Conservation (phyloP, 1,140 invertebrate genomes). For the Nymphalis io region DNA sequence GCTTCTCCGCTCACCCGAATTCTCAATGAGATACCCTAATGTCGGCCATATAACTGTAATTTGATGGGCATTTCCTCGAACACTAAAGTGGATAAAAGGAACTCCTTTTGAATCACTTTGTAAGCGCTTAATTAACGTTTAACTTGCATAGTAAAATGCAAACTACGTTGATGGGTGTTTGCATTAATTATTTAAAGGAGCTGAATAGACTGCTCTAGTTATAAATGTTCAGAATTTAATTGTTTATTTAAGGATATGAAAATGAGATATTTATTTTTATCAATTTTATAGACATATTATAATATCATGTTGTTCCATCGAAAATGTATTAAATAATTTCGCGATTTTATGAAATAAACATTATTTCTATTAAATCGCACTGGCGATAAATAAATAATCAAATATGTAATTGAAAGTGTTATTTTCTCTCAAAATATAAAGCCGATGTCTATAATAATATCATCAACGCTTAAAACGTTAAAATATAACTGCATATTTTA, state of each 20-base stretch:
- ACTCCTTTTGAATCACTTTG: constrained; percentile 31
- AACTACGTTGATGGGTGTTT: constrained; percentile 11
- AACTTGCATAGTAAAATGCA: background rate
- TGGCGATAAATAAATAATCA: too few relatives aligned
- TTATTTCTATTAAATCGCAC: too few relatives aligned
- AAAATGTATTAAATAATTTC: too few relatives aligned
- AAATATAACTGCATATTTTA: too few relatives aligned
- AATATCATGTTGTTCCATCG: too few relatives aligned
- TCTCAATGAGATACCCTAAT: constrained; percentile 25
- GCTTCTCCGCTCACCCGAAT: constrained; percentile 23
- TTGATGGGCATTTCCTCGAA: constrained; percentile 25
- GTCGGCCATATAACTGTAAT: constrained; percentile 30
- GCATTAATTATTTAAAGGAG: constrained; percentile 9
- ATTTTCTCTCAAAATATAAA: too few relatives aligned
- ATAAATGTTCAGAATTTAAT: background rate
- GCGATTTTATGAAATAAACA: too few relatives aligned
- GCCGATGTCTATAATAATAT: too few relatives aligned
- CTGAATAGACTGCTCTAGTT: background rate
- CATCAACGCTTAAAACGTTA: too few relatives aligned
- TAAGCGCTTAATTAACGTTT: constrained; percentile 15
- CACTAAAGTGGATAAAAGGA: constrained; percentile 25
- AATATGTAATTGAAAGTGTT: too few relatives aligned
- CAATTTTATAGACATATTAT: too few relatives aligned
- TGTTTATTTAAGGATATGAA: background rate
- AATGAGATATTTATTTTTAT: too few relatives aligned